Base-by-base conservation (phyloP, 2,888 invertebrate species). In the Acrobasis suavella region DNA sequence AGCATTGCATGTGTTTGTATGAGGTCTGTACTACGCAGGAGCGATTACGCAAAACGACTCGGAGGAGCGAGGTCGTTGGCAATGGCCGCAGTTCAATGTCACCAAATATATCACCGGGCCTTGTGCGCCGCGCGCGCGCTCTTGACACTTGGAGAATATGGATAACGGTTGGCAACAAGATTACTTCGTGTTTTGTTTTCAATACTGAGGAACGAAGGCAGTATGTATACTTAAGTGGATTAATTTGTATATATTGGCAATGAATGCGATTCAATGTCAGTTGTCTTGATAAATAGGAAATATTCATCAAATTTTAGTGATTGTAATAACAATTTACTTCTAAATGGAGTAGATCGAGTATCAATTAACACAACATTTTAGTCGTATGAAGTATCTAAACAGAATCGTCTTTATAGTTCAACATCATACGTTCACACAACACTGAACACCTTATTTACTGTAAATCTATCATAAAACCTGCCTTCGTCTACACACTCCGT, bases 21-120 rank as follows among this genome's bases (percentile, higher is more conserved):
- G 78, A 77, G 75, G 76, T 78, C 75, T 76, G 63, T 67, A 72
- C 82, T 85, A 86, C 85, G 85, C 87, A 87, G 87, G 86, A 88
- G 75, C 87, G 88, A 90, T 91, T 91, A 91, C 91, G 91, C 91
- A 91, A 92, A 91, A 64, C 80, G 84, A 86, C 90, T 87, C 90
- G 86, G 87, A 89, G 87, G 86, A 89, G 83, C 77, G 91, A 91
- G 91, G 92, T 92, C 92, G 89, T 91, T 92, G 92, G 91, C 92
- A 92, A 92, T 92, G 92, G 91, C 87, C 88, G 77, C 89, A 72
- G 92, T 92, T 92, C 92, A 92, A 92, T 92, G 92, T 92, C 92
- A 92, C 92, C 91, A 92, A 92, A 92, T 91, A 91, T 91, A 91
- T 92, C 91, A 90, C 89, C 84, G 83, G 76, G 79, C 73, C 54